Percentiles rank a stretch among this genome's conserved stretches.
Conservation (phyloP, 2,797 vertebrate genomes). For the Siniperca obscura region DNA sequence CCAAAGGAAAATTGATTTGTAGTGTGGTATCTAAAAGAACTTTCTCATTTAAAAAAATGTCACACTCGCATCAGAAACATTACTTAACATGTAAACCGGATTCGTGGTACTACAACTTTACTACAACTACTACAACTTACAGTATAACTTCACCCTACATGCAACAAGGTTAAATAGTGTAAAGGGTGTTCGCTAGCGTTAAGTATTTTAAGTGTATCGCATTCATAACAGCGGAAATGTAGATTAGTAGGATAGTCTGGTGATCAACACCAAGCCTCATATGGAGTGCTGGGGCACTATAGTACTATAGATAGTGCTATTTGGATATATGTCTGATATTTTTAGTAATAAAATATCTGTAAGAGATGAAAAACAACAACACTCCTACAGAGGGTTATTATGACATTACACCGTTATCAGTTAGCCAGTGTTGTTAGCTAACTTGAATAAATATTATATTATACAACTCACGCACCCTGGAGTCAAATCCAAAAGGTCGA, state of each 20-base stretch:
- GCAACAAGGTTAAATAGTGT: too few relatives aligned
- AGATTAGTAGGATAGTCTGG: too few relatives aligned
- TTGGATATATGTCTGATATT: background rate
- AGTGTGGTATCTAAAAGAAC: background rate
- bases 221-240: background rate
- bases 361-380: background rate
- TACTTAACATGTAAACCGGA: background rate
- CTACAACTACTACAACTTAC: too few relatives aligned
- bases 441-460: too few relatives aligned
- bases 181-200: too few relatives aligned
- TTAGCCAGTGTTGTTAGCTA: background rate
- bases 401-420: background rate
- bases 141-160: background rate
- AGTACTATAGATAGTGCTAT: background rate
- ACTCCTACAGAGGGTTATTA: background rate
- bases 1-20: background rate
- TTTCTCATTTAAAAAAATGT: background rate
- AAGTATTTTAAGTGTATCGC: background rate
- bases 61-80: background rate
- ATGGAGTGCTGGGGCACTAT: too few relatives aligned
- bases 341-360: background rate
- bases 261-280: too few relatives aligned
- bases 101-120: background rate
- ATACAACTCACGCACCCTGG: constrained; percentile 85
- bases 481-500: constrained; percentile 91